Evolutionary conservation across 2,888 invertebrate species (phyloP).

Genomic region (Microchrysa polita): DNA sequence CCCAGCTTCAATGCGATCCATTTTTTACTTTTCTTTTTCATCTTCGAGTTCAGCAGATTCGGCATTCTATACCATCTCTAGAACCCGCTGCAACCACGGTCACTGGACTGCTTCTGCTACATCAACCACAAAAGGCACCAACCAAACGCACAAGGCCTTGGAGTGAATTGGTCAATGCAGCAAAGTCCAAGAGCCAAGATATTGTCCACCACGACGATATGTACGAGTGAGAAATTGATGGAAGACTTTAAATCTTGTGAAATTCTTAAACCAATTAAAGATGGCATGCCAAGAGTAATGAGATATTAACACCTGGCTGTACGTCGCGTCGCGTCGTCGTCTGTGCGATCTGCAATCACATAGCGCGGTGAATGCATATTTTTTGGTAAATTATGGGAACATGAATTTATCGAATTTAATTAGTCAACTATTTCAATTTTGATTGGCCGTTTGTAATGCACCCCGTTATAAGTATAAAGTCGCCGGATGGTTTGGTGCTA

Average conservation of each 20-base stretch:
- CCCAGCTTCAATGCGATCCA: slow-evolving; percentile 31
- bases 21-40: too few species aligned
- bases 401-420: slow-evolving; percentile 43
- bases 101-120: not conserved
- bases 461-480: too few species aligned
- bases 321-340: not conserved
- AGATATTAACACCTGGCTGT: slow-evolving; percentile 54
- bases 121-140: not conserved
- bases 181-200: not conserved
- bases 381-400: slow-evolving; percentile 42
- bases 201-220: not conserved
- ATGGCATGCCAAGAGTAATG: slow-evolving; percentile 54
- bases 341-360: slow-evolving; percentile 29
- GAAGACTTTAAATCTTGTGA: slow-evolving; percentile 51
- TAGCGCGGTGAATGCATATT: not conserved
- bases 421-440: slow-evolving; percentile 36
- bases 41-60: too few species aligned
- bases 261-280: slow-evolving; percentile 55
- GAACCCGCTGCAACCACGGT: not conserved
- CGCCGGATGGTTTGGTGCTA: not conserved
- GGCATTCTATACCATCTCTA: not conserved
- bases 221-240: slow-evolving; percentile 48
- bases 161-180: too few species aligned
- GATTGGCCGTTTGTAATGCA: not conserved
- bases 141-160: not conserved